Conservation (phyloP, 2,888 invertebrate genomes). For the Pseudoips prasinana region DNA sequence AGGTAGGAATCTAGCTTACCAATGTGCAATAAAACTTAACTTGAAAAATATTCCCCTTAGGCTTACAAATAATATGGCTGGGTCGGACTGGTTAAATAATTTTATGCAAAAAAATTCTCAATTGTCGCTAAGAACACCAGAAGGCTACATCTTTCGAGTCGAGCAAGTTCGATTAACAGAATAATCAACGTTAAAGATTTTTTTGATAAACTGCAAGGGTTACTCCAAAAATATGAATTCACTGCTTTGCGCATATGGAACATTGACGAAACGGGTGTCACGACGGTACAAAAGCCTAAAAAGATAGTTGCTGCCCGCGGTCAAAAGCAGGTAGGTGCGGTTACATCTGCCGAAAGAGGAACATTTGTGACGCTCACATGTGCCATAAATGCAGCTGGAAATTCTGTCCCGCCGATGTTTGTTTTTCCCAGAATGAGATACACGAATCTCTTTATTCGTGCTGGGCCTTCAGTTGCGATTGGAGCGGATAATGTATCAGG, state of each 20-base stretch:
- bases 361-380: slow-evolving; percentile 12
- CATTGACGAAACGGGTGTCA: slow-evolving; percentile 24
- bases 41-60: no score
- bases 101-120: no score
- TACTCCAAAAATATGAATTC: slow-evolving; percentile 18
- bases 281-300: slow-evolving; percentile 27
- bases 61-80: no score
- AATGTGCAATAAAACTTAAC: no score
- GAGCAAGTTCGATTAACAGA: no score
- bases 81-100: no score
- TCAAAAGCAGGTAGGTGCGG: slow-evolving; percentile 16
- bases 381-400: slow-evolving; percentile 9
- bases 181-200: slow-evolving; percentile 12
- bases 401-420: slow-evolving; percentile 10
- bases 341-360: slow-evolving; percentile 27
- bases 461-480: slow-evolving; percentile 2
- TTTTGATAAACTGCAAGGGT: slow-evolving; percentile 11
- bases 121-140: no score
- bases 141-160: no score
- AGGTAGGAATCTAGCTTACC: no score
- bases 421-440: slow-evolving; percentile 6
- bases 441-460: slow-evolving; percentile 2
- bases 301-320: slow-evolving; percentile 30
- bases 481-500: slow-evolving; percentile 5
- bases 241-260: slow-evolving; percentile 21